A percentile compares a stretch with the other conserved stretches of the same genome.
Evolutionary conservation across 2,888 invertebrate species (phyloP).

Genomic region (Zonitis immaculata): DNA sequence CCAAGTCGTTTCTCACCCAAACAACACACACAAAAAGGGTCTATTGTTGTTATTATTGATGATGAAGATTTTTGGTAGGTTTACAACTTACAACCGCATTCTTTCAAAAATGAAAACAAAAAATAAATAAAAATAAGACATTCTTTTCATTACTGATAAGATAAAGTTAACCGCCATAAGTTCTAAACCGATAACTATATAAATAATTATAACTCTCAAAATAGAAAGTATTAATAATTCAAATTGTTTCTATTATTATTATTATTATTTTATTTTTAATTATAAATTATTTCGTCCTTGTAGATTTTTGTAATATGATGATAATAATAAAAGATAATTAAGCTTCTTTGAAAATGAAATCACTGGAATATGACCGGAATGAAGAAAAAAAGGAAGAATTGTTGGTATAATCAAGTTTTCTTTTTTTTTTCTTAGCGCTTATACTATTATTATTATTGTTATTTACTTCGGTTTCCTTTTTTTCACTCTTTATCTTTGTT

Average conservation of each 20-base stretch:
- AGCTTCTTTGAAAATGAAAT: slow-evolving; percentile 4
- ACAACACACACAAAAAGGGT: neutral
- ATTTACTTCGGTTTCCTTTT: neutral
- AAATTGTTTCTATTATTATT: slow-evolving; percentile 8
- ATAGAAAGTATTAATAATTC: too few relatives aligned
- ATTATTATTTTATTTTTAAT: neutral
- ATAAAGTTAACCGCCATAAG: neutral
- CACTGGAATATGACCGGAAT: slow-evolving; percentile 6
- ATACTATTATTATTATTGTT: too few relatives aligned
- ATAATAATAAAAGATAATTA: neutral
- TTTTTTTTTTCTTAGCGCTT: slow-evolving; percentile 1
- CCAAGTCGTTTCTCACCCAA: too few relatives aligned
- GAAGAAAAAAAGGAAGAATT: neutral
- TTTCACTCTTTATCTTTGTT: neutral
- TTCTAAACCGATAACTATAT: neutral
- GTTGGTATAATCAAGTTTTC: neutral
- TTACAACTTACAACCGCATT: neutral
- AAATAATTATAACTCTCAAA: neutral
- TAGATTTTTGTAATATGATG: slow-evolving; percentile 3
- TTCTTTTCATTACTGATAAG: neutral
- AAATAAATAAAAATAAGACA: too few relatives aligned
- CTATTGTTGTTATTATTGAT: neutral
- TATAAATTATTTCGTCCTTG: slow-evolving; percentile 19
- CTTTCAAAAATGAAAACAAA: neutral
- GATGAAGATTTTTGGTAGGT: neutral